A percentile compares a stretch with the other conserved stretches of the same genome.
Evolutionary conservation across 2,797 vertebrate species (phyloP).

Genomic region (Decapterus maruadsi): DNA sequence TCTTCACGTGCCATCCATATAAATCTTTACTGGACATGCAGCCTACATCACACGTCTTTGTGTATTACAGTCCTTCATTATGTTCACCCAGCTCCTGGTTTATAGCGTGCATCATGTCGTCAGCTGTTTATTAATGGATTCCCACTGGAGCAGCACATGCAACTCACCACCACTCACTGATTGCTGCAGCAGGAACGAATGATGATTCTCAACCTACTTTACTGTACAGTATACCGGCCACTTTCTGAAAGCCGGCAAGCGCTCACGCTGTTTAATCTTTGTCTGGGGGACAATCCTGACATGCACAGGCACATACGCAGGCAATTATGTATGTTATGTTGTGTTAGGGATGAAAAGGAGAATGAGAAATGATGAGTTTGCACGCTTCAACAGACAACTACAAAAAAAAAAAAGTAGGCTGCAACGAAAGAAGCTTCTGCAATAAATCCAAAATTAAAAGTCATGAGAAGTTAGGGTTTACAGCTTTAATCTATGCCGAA

Average conservation of each 20-base stretch:
- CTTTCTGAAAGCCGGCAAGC: slow-evolving; percentile 29
- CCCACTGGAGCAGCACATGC: slow-evolving; percentile 58
- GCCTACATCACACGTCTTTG: slow-evolving; percentile 15
- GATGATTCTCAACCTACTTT: slow-evolving; percentile 59
- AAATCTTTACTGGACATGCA: not conserved
- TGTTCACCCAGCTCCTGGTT: slow-evolving; percentile 47
- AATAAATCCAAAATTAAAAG: slow-evolving; percentile 29
- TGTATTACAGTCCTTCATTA: slow-evolving; percentile 42
- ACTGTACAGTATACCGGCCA: slow-evolving; percentile 24
- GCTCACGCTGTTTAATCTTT: not conserved
- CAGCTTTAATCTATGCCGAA: slow-evolving; percentile 36
- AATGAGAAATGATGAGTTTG: slow-evolving; percentile 1
- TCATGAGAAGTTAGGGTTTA: slow-evolving; percentile 33
- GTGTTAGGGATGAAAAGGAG: slow-evolving; percentile 13
- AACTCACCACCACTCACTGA: slow-evolving; percentile 50
- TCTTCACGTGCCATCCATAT: not conserved
- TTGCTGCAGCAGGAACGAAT: slow-evolving; percentile 22
- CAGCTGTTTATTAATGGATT: slow-evolving; percentile 68
- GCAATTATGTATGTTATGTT: slow-evolving; percentile 4
- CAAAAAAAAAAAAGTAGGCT: not conserved
- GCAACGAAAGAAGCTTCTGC: not conserved
- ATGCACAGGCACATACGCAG: not conserved
- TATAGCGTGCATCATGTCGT: slow-evolving; percentile 44
- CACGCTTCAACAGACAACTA: not conserved
- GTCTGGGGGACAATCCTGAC: not conserved